phyloP scores from a whole-genome alignment of 2,113 vertebrate species.

The Callocephalon fimbriatum region DNA sequence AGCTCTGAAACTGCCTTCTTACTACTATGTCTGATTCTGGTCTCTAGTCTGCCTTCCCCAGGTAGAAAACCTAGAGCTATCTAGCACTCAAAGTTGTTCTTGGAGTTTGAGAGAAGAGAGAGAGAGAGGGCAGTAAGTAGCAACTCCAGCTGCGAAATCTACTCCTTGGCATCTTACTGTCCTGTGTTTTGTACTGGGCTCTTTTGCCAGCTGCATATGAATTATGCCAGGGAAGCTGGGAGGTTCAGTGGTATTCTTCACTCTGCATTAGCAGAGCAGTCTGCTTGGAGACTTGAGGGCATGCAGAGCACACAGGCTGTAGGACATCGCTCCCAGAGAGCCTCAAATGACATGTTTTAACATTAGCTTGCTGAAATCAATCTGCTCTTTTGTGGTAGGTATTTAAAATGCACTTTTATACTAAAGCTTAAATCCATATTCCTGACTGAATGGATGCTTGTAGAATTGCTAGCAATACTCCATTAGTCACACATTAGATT shows the following conservation, averaged over 20 bases:
- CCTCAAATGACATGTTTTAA: not conserved
- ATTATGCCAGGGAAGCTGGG: not conserved
- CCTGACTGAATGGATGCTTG: constrained; percentile 19
- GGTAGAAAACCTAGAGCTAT: not conserved
- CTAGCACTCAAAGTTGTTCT: not conserved
- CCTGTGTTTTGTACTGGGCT: not conserved
- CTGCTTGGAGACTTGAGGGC: not conserved
- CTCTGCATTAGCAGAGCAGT: not conserved
- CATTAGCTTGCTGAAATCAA: not conserved
- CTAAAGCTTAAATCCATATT: not conserved
- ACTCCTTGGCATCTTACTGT: not conserved
- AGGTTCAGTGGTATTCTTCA: not conserved
- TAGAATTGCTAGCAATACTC: not conserved
- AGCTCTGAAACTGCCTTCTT: not conserved
- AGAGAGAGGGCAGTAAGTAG: not conserved
- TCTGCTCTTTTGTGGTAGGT: not conserved
- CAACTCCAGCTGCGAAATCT: not conserved
- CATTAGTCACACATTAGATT: constrained; percentile 51
- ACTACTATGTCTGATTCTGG: not conserved
- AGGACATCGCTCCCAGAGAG: not conserved
- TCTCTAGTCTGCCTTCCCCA: not conserved
- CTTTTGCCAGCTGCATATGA: not conserved
- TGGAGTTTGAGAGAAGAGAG: no score
- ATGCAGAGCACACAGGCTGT: not conserved
- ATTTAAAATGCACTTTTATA: not conserved